A percentile compares a stretch with the other conserved stretches of the same genome.
These are phyloP conservation scores for Danionella dracula DNA, from an alignment of 2,797 vertebrate genomes.

Conservation along the genomic window DNA sequence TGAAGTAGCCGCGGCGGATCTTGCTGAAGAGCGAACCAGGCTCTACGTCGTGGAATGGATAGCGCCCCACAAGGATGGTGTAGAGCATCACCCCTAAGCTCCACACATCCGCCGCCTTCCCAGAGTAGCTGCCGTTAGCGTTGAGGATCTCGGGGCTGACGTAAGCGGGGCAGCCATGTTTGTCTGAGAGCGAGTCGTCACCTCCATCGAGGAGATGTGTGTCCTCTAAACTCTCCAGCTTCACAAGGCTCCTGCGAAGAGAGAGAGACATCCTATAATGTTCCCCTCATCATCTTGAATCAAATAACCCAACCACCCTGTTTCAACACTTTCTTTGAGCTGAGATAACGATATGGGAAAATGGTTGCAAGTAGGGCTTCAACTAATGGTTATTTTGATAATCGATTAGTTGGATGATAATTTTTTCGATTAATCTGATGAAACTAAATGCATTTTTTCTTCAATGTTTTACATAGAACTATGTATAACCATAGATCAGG, in stretches of 20 bases:
- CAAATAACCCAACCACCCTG: too few relatives aligned
- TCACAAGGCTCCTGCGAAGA: conserved; percentile 80
- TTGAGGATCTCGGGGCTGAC: conserved; percentile 99
- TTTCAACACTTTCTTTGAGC: too few relatives aligned
- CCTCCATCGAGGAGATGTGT: conserved; percentile 88
- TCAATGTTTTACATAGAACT: too few relatives aligned
- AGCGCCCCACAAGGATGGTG: conserved; percentile 96
- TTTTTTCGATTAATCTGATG: too few relatives aligned
- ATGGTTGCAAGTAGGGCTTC: too few relatives aligned
- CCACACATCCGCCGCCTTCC: conserved; percentile 97
- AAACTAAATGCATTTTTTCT: too few relatives aligned
- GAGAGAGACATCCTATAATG: background rate
- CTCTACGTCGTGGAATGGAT: conserved; percentile 98
- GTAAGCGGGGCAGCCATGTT: conserved; percentile 97
- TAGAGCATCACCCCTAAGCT: conserved; percentile 99
- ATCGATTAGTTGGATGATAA: too few relatives aligned
- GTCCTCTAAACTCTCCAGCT: conserved; percentile 96
- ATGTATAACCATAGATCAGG: too few relatives aligned
- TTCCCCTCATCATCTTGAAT: too few relatives aligned
- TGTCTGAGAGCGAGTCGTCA: conserved; percentile 95
- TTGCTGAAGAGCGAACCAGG: conserved; percentile 97
- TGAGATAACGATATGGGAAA: too few relatives aligned
- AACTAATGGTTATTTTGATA: too few relatives aligned
- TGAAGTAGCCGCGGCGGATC: conserved; percentile 97
- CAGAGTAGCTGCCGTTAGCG: conserved; percentile 95